Conservation (phyloP, 2,113 vertebrate species). For the Corapipo altera region DNA sequence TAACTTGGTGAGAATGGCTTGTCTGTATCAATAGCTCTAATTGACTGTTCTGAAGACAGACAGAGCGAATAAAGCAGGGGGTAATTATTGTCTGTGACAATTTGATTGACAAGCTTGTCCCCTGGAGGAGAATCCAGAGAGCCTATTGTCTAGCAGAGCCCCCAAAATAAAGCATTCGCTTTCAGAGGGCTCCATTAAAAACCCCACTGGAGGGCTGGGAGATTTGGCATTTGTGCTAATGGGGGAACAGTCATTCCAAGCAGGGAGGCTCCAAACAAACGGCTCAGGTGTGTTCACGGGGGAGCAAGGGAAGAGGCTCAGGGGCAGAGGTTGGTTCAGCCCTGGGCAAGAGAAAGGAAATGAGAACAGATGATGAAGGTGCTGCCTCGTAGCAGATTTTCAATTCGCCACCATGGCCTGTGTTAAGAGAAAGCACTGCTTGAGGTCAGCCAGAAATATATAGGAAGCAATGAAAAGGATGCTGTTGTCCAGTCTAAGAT, state of each 20-base stretch:
- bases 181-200: slow-evolving; percentile 59
- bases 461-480: not conserved
- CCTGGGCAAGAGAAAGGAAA: not conserved
- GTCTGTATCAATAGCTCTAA: slow-evolving; percentile 71
- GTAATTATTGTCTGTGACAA: slow-evolving; percentile 69
- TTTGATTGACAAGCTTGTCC: slow-evolving; percentile 69
- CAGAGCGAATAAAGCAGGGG: slow-evolving; percentile 55
- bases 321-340: not conserved
- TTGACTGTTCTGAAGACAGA: slow-evolving; percentile 65
- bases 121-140: slow-evolving; percentile 61
- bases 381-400: not conserved
- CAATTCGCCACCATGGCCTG: not conserved
- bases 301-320: not conserved
- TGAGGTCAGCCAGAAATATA: not conserved
- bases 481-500: not conserved
- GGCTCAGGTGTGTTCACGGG: not conserved
- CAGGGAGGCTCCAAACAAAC: not conserved
- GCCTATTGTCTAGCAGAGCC: slow-evolving; percentile 33
- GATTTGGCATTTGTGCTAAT: not conserved
- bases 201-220: not conserved
- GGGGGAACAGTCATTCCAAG: not conserved
- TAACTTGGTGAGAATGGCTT: slow-evolving; percentile 64
- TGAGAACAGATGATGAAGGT: not conserved
- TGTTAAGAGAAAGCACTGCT: not conserved
- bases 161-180: slow-evolving; percentile 41